Evolutionary conservation across 2,888 invertebrate genomes (phyloP), one percentile per base, ranked within the genome.

Genomic region (Blera fallax): DNA sequence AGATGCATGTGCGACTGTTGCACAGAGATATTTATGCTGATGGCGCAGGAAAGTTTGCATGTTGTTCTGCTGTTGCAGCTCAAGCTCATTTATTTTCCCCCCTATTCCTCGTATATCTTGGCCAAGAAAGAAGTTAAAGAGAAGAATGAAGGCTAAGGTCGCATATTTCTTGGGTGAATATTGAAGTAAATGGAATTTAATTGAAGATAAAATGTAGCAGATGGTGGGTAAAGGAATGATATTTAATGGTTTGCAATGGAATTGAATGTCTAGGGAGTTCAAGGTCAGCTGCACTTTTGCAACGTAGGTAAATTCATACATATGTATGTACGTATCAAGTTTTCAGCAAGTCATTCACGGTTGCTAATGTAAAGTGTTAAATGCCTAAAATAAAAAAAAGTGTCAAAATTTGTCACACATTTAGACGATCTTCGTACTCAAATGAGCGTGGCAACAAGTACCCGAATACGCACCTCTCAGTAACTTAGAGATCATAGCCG

Each of bases 171-270:
- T 76, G 37, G 43, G 76, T 58, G 56, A 58, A 62, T 43, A 67
- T 54, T 79, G 52, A 70, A 34, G 52, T 69, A 62, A 70, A 64
- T 82, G 70, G 40, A 77, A 18, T 58, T 72, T 77, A 60, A 72
- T 72, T 50, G 37, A 77, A 50, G 54, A 69, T 50, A 58, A 37
- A 37, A 18, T 29, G 52, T 50, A 10, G 43, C 32, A 8, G 37
- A 8, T 56, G 6, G 8, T 10, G 8, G 11, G 43, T 54, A 18
- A 16, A 32, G 45, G 34, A 34, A 52, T 54, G 32, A 40, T 29
- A 45, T 45, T 24, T 14, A 14, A 40, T 14, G 5, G 14, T n/a
- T 37, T 37, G 4, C 8, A 27, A 14, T 48, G 37, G 10, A 10
- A 64, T 7, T n/a, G n/a, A n/a, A n/a, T n/a, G n/a, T n/a, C n/a